These are phyloP conservation scores for Megaptera novaeangliae DNA, from an alignment of 2,113 vertebrate species.

Conservation along the genomic window DNA sequence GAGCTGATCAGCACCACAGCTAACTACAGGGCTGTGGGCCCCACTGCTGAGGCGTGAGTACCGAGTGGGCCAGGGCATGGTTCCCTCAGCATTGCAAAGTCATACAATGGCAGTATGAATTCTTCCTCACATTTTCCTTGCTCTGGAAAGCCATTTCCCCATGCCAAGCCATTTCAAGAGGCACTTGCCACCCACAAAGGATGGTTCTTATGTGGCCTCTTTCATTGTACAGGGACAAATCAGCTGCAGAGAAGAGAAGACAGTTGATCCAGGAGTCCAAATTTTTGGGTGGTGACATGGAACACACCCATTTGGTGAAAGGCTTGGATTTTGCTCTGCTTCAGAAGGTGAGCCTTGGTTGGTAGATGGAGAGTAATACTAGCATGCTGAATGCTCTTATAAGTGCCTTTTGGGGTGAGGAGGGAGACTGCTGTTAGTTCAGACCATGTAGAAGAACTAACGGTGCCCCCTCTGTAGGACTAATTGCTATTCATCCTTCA, in stretches of 20 bases:
- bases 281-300: slow-evolving; percentile 99
- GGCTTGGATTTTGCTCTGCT: slow-evolving; percentile 97
- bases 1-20: slow-evolving; percentile 98
- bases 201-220: accelerated
- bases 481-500: not conserved
- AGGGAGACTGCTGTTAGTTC: not conserved
- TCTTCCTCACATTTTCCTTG: not conserved
- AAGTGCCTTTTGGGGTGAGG: not conserved
- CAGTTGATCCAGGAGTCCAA: slow-evolving; percentile 99
- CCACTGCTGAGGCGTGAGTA: slow-evolving; percentile 94
- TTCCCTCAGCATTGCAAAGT: not conserved
- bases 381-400: not conserved
- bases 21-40: slow-evolving; percentile 96
- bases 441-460: not conserved
- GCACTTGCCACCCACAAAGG: not conserved
- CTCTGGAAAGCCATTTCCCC: not conserved
- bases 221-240: slow-evolving; percentile 89
- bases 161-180: not conserved
- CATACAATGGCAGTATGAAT: not conserved
- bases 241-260: slow-evolving; percentile 95
- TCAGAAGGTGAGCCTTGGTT: slow-evolving; percentile 88
- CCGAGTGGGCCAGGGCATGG: too few relatives aligned
- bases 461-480: not conserved
- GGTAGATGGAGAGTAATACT: not conserved
- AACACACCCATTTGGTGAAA: slow-evolving; percentile 99